Percentiles rank a stretch among this genome's conserved stretches.
Evolutionary conservation across 2,113 vertebrate genomes (phyloP).

Genomic region (Mastomys natalensis): DNA sequence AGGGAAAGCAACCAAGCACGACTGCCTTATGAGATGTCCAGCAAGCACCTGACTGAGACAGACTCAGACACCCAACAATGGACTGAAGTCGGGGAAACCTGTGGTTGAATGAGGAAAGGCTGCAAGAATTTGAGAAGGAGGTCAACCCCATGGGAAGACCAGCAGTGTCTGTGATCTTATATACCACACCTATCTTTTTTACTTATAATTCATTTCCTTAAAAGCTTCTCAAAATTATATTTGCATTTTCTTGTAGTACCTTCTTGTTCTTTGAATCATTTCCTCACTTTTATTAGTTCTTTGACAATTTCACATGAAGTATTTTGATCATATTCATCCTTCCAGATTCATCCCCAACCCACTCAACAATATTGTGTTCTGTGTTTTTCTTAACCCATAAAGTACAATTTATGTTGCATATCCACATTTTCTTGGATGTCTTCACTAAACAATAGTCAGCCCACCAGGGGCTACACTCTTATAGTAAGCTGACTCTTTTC

Average conservation of each 20-base stretch:
- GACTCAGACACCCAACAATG: too few relatives aligned
- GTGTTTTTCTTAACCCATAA: neutral
- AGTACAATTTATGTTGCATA: neutral
- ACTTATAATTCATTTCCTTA: neutral
- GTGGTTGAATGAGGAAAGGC: too few relatives aligned
- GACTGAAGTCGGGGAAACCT: too few relatives aligned
- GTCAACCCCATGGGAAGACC: too few relatives aligned
- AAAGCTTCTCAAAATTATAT: neutral
- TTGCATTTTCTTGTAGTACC: neutral
- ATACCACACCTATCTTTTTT: neutral
- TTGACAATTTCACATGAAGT: too few relatives aligned
- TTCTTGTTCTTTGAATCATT: neutral
- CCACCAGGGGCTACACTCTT: neutral
- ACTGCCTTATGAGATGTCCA: too few relatives aligned
- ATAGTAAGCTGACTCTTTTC: neutral
- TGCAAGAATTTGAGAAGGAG: too few relatives aligned
- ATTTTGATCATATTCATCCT: neutral
- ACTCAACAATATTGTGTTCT: neutral
- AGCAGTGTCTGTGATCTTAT: neutral
- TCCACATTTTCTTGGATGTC: neutral
- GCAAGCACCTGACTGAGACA: too few relatives aligned
- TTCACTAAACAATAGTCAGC: neutral
- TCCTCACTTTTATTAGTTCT: neutral
- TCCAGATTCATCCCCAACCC: rapidly evolving
- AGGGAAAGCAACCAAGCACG: too few relatives aligned